Conservation (phyloP, 2,888 invertebrate genomes). For the Drepanosiphum platanoidis region DNA sequence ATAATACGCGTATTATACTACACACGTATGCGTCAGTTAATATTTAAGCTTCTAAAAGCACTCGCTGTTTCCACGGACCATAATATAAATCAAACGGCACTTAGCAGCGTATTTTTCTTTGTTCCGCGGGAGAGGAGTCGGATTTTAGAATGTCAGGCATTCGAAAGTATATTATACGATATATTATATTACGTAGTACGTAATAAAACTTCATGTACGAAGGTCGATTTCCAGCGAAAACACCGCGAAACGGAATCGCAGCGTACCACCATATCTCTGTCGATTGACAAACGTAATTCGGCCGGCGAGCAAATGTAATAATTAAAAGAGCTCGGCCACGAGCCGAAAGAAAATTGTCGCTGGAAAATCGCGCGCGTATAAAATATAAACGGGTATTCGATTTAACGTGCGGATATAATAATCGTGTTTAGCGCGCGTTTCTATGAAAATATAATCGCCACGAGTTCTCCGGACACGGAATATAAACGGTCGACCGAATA, state of each 20-base stretch:
- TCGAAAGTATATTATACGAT: not conserved
- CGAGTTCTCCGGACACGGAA: not conserved
- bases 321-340: no score
- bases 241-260: no score
- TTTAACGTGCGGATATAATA: not conserved
- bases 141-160: not conserved
- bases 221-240: no score
- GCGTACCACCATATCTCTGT: no score
- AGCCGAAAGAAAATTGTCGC: no score
- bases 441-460: not conserved
- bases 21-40: no score
- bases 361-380: no score
- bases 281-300: no score
- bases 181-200: no score
- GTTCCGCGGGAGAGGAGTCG: not conserved
- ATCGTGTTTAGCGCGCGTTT: not conserved
- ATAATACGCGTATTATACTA: no score
- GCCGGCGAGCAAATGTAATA: no score
- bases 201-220: no score
- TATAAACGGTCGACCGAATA: not conserved
- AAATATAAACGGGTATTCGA: not conserved
- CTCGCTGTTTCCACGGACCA: not conserved
- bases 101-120: not conserved
- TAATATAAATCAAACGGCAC: not conserved
- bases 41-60: constrained; percentile 8